Evolutionary conservation across 2,888 invertebrate species (phyloP).

Genomic region (Norana najaformis): DNA sequence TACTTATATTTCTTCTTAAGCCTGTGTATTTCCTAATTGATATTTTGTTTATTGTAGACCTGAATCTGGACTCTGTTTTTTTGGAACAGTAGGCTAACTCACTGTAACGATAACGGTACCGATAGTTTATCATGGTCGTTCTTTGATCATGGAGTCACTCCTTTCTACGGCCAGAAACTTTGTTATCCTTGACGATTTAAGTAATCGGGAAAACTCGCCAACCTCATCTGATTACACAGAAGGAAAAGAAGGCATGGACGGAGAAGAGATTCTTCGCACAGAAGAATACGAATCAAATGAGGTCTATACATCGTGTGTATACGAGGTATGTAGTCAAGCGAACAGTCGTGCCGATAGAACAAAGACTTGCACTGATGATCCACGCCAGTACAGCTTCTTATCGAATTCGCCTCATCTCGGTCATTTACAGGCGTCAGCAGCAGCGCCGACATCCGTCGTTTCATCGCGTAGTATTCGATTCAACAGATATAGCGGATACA

Average conservation of each 20-base stretch:
- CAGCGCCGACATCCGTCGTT: background rate
- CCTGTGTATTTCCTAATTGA: no score
- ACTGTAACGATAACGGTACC: background rate
- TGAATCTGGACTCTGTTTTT: no score
- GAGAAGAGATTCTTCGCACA: background rate
- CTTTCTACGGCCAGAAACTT: background rate
- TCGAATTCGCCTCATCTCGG: background rate
- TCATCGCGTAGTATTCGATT: background rate
- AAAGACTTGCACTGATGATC: background rate
- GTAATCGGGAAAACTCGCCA: background rate
- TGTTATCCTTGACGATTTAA: background rate
- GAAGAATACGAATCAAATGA: background rate
- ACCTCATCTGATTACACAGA: background rate
- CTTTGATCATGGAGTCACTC: background rate
- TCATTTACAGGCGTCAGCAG: background rate
- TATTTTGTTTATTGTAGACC: background rate
- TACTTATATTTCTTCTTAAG: no score
- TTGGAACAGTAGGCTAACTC: no score
- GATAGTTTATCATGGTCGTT: background rate
- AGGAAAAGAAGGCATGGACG: background rate
- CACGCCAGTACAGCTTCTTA: background rate
- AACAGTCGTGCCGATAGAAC: background rate
- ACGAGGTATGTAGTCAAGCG: background rate
- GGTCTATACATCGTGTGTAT: background rate
- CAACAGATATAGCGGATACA: slow-evolving; percentile 24